These are phyloP conservation scores for Aelia acuminata DNA, from an alignment of 2,888 invertebrate genomes.

Conservation along the genomic window DNA sequence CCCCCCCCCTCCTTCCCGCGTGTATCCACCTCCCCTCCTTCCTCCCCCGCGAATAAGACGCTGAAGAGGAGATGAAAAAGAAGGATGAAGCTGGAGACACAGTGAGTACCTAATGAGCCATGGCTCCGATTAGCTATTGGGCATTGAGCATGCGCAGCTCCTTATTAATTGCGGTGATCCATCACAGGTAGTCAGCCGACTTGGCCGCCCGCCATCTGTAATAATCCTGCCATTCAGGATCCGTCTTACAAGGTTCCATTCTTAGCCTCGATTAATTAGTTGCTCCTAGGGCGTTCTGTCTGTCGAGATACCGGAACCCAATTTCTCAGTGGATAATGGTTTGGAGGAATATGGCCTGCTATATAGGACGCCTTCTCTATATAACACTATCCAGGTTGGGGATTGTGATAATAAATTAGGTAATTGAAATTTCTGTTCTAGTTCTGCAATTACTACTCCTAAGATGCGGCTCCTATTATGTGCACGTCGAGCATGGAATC, in stretches of 20 bases:
- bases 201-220: conserved; percentile 38
- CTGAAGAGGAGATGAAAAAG: conserved; percentile 41
- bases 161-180: conserved; percentile 56
- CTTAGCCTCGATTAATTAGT: conserved; percentile 55
- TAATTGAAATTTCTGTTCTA: no score
- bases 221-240: conserved; percentile 47
- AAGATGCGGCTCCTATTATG: no score
- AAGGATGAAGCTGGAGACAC: conserved; percentile 48
- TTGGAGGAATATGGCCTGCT: neutral
- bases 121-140: conserved; percentile 40
- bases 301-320: conserved; percentile 31
- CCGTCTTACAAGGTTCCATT: conserved; percentile 34
- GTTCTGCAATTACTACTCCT: no score
- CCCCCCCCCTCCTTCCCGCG: neutral
- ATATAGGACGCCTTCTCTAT: neutral
- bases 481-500: no score
- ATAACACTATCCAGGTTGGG: neutral
- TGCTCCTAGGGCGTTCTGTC: conserved; percentile 21
- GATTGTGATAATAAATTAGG: neutral
- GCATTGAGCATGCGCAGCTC: conserved; percentile 26
- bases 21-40: neutral
- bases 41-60: neutral
- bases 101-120: conserved; percentile 44
- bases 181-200: conserved; percentile 49
- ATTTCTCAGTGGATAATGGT: conserved; percentile 18